Conservation (phyloP, 2,888 invertebrate genomes). For the Chydorus sphaericus region DNA sequence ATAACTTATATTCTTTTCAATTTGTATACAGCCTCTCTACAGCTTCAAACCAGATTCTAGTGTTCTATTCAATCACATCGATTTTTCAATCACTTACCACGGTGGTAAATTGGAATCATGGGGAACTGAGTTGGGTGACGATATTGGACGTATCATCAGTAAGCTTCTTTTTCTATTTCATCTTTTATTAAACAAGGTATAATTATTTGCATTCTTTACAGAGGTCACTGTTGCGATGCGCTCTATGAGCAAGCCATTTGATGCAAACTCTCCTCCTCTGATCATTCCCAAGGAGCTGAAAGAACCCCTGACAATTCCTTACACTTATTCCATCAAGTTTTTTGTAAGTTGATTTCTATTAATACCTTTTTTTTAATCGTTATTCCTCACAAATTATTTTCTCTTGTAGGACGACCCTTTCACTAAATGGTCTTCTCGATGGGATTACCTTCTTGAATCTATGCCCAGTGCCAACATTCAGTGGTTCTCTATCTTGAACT, state of each 20-base stretch:
- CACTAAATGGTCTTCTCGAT: constrained; percentile 95
- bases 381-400: constrained; percentile 4
- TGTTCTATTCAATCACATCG: constrained; percentile 94
- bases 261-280: constrained; percentile 38
- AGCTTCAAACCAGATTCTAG: constrained; percentile 49
- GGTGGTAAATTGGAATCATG: constrained; percentile 75
- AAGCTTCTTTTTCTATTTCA: too few relatives aligned
- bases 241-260: constrained; percentile 35
- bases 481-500: constrained; percentile 98
- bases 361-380: not conserved
- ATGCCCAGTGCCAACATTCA: constrained; percentile 98
- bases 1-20: not conserved
- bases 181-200: too few relatives aligned
- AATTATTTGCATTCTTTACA: constrained; percentile 23
- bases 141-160: constrained; percentile 71
- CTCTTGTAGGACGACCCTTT: constrained; percentile 46
- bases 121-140: constrained; percentile 59
- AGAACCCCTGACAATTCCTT: constrained; percentile 48
- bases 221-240: constrained; percentile 36
- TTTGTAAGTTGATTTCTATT: constrained; percentile 32
- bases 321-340: constrained; percentile 77
- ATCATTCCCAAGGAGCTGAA: constrained; percentile 45
- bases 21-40: constrained; percentile 7
- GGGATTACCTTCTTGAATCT: constrained; percentile 98
- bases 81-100: constrained; percentile 83